phyloP scores from a whole-genome alignment of 2,888 invertebrate genomes.

The Timema cristinae region DNA sequence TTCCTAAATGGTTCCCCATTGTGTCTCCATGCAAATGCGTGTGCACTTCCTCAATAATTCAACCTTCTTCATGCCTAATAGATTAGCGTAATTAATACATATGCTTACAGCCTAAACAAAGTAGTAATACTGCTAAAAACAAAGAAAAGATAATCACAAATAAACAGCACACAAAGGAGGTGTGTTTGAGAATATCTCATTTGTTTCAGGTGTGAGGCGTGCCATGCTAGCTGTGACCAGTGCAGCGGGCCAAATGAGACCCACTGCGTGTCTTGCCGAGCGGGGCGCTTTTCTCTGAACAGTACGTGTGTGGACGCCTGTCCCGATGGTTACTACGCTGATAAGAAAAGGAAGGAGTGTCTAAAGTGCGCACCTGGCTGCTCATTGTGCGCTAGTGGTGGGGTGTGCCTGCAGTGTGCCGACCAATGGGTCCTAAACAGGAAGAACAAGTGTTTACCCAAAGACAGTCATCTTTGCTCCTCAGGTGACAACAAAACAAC shows the following conservation, averaged over 20 bases:
- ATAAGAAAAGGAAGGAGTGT: constrained; percentile 75
- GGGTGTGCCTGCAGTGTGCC: constrained; percentile 69
- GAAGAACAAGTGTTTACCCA: constrained; percentile 69
- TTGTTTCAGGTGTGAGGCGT: constrained; percentile 62
- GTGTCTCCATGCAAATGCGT: too few relatives aligned
- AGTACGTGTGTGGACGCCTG: constrained; percentile 67
- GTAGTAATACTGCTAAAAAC: too few relatives aligned
- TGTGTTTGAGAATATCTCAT: constrained; percentile 18
- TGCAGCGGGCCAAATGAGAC: constrained; percentile 73
- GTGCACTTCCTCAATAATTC: too few relatives aligned
- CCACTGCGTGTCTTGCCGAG: constrained; percentile 77
- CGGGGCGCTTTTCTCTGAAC: constrained; percentile 65
- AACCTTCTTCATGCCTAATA: too few relatives aligned
- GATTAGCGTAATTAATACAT: too few relatives aligned
- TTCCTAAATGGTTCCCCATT: too few relatives aligned
- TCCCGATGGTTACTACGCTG: constrained; percentile 69
- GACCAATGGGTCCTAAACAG: constrained; percentile 71
- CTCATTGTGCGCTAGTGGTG: constrained; percentile 64
- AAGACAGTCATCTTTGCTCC: constrained; percentile 65
- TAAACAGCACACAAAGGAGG: too few relatives aligned
- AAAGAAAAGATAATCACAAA: too few relatives aligned
- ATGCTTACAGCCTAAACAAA: too few relatives aligned
- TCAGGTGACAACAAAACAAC: constrained; percentile 50
- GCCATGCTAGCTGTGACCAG: constrained; percentile 75
- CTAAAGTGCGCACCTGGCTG: constrained; percentile 76